Evolutionary conservation across 2,797 vertebrate genomes (phyloP).

Genomic region (Vespertilio murinus): DNA sequence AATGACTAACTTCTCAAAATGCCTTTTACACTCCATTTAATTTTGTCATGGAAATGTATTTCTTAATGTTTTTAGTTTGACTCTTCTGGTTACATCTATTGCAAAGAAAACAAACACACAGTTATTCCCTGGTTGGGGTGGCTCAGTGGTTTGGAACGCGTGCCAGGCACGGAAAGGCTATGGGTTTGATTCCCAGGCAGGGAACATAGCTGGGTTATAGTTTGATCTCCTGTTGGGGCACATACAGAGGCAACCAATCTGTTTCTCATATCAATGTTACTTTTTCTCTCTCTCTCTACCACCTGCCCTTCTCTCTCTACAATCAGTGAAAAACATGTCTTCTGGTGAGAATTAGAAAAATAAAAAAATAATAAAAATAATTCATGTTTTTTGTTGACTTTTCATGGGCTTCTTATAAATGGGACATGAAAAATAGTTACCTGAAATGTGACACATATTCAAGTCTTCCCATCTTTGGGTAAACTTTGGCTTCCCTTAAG

Average conservation of each 20-base stretch:
- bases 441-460: not conserved
- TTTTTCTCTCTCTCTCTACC: not conserved
- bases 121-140: not conserved
- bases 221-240: not conserved
- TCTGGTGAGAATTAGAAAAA: not conserved
- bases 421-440: slow-evolving; percentile 13
- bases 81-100: not conserved
- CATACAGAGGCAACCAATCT: not conserved
- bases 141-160: not conserved
- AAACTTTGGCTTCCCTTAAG: slow-evolving; percentile 11
- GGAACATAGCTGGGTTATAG: not conserved
- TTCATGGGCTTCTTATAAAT: slow-evolving; percentile 23
- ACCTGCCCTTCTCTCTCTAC: not conserved
- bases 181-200: not conserved
- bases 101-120: not conserved
- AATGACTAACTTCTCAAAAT: slow-evolving; percentile 19
- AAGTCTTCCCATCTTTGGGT: not conserved
- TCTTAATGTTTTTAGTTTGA: not conserved
- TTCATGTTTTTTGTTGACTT: slow-evolving; percentile 24
- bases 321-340: not conserved
- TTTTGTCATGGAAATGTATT: not conserved
- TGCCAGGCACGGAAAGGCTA: no score
- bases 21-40: not conserved
- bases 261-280: not conserved
- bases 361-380: not conserved